Evolutionary conservation across 2,888 invertebrate species (phyloP), one percentile per base, ranked within the genome.

Genomic region (Megalurothrips usitatus): DNA sequence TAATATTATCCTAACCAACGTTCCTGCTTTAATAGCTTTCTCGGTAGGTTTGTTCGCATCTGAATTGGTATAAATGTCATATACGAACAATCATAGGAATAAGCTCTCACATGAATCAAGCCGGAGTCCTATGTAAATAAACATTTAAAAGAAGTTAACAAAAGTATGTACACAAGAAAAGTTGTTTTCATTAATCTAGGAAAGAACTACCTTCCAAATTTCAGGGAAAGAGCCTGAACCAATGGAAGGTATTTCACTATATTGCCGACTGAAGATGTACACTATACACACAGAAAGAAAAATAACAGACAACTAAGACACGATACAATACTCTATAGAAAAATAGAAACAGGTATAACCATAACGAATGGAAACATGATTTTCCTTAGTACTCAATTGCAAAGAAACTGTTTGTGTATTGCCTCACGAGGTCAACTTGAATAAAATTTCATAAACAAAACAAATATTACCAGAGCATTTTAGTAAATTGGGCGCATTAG

Each of bases 271-370:
- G 68, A 75, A 75, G 68, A 75, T 75, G 68, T 75, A 75, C 68
- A 75, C 68, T 75, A 75, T 75, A 75, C 68, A 75, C 68, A 75
- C 68, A 9, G 68, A 75, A 75, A 75, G 68, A 75, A 75, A 58
- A 75, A 75, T 75, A 75, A 75, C 68, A 75, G 68, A 75, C 68
- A 75, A 75, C 68, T 75, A 75, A 75, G 68, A 75, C 68, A 75
- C 23, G 23, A 26, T 26, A 75, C 23, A 12, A 75, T 75, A 75
- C 68, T 75, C 68, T 75, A 75, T 75, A 75, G 68, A 75, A 75
- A 75, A 75, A 75, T 75, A 75, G 68, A 75, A 75, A 75, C 68
- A 75, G 68, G 68, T 75, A 11, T 75, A 75, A 75, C 68, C 23
- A 75, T 75, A 75, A 75, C 68, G 68, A 75, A 75, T 75, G 68